A percentile compares a stretch with the other conserved stretches of the same genome.
Conservation (phyloP, 1,140 invertebrate genomes). For the Brachystomella parvula region DNA sequence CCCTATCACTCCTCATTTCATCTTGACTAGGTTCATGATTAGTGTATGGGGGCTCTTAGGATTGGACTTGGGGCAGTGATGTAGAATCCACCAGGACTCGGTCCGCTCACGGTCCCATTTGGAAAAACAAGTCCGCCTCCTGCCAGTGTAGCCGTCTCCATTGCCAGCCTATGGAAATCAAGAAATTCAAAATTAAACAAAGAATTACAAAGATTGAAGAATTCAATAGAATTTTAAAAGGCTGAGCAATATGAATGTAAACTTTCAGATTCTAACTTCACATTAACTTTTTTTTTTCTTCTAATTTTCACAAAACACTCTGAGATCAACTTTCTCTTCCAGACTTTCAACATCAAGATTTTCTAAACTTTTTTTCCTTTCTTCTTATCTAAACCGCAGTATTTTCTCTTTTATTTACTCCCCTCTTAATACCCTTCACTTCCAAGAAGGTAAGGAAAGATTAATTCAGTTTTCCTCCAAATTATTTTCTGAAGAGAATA, state of each 20-base stretch:
- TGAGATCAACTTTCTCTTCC: too few relatives aligned
- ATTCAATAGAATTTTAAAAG: not conserved
- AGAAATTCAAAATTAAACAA: too few relatives aligned
- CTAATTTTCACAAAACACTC: not conserved
- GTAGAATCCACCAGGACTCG: slow-evolving; percentile 37
- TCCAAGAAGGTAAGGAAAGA: too few relatives aligned
- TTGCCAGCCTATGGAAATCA: slow-evolving; percentile 32
- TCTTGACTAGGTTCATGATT: slow-evolving; percentile 1
- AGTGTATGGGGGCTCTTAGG: slow-evolving; percentile 38
- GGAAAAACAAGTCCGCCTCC: slow-evolving; percentile 37
- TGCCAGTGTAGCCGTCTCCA: slow-evolving; percentile 38
- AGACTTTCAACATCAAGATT: too few relatives aligned
- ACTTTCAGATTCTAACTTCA: not conserved
- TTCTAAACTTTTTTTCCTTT: too few relatives aligned
- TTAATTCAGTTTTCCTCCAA: too few relatives aligned
- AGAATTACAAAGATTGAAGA: too few relatives aligned
- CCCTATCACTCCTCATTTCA: not conserved
- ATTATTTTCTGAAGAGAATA: too few relatives aligned
- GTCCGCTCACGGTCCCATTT: slow-evolving; percentile 29
- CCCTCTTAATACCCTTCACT: too few relatives aligned
- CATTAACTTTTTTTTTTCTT: not conserved
- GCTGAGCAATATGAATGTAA: not conserved
- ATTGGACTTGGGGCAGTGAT: slow-evolving; percentile 37
- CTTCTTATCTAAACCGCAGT: too few relatives aligned
- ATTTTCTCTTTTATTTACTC: too few relatives aligned